Base-by-base conservation (phyloP, 1,140 invertebrate genomes). In the Psix sp. region DNA sequence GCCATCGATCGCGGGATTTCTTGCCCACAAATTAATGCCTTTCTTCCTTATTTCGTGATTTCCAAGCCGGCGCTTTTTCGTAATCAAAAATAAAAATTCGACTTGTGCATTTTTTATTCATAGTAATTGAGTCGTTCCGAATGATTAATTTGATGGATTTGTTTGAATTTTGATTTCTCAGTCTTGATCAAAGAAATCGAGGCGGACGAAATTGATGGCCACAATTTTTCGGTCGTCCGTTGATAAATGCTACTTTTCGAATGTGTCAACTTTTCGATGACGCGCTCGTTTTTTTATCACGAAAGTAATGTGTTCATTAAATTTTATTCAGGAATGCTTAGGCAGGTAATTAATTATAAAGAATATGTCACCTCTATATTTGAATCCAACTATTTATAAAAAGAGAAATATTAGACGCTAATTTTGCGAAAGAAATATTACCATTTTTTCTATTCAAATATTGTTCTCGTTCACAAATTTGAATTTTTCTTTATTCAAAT, bases 81-180 rank as follows among this genome's bases (percentile, higher is more conserved):
- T 3, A 4, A 24, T 24, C 21, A 24, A 24, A 24, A 24, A 10
- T 31, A n/a, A n/a, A 10, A n/a, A n/a, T 17, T 26, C 11, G 18
- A 31, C 26, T 20, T 29, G 21, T 17, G 42, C 42, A 20, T 33
- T 46, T 54, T 14, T 21, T 24, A 24, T 4, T 42, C 54, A 65
- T 65, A 48, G 11, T 56, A 57, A 57, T 57, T 67, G 52, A 67
- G 51, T 57, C 38, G 45, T 67, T 10, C 18, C 14, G 26, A 9
- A 38, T 59, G 63, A 68, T 68, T 68, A 51, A 68, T 68, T 43
- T 67, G 63, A 57, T 43, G 52, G 35, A 67, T 67, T 49, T 57
- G 29, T 43, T 57, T 68, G 46, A 51, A 68, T 59, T 68, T 68
- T 52, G 38, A 68, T 59, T 51, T 43, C 43, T 51, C n/a, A 33